A percentile compares a stretch with the other conserved stretches of the same genome.
Evolutionary conservation across 2,888 invertebrate genomes (phyloP).

Genomic region (Agrotis puta): DNA sequence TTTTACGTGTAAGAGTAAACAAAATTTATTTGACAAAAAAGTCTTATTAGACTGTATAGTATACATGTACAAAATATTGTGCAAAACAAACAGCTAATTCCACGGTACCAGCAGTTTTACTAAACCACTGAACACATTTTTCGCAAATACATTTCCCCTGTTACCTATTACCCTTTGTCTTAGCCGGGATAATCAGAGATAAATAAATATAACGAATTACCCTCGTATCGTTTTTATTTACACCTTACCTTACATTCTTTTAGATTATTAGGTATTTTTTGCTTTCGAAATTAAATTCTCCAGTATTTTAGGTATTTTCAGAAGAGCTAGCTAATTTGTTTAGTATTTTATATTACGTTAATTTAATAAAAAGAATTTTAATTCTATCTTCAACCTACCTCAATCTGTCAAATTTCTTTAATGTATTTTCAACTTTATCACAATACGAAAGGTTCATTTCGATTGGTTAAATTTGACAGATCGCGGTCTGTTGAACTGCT

Average conservation of each 20-base stretch:
- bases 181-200: slow-evolving; percentile 57
- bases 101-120: slow-evolving; percentile 40
- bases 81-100: slow-evolving; percentile 32
- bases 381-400: no score
- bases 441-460: no score
- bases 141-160: slow-evolving; percentile 51
- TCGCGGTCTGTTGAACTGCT: no score
- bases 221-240: slow-evolving; percentile 40
- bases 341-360: not conserved
- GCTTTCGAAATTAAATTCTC: not conserved
- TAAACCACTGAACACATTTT: slow-evolving; percentile 48
- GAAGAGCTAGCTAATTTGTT: not conserved
- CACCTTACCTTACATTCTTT: slow-evolving; percentile 44
- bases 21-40: not conserved
- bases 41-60: not conserved
- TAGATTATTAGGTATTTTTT: slow-evolving; percentile 4
- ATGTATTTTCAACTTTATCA: no score
- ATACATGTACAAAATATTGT: not conserved
- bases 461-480: no score
- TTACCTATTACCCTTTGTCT: slow-evolving; percentile 58
- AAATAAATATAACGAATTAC: slow-evolving; percentile 63
- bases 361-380: not conserved
- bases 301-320: not conserved
- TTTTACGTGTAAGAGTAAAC: not conserved
- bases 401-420: no score